Conservation (phyloP, 2,888 invertebrate genomes). For the Ennomos fuscantarius region DNA sequence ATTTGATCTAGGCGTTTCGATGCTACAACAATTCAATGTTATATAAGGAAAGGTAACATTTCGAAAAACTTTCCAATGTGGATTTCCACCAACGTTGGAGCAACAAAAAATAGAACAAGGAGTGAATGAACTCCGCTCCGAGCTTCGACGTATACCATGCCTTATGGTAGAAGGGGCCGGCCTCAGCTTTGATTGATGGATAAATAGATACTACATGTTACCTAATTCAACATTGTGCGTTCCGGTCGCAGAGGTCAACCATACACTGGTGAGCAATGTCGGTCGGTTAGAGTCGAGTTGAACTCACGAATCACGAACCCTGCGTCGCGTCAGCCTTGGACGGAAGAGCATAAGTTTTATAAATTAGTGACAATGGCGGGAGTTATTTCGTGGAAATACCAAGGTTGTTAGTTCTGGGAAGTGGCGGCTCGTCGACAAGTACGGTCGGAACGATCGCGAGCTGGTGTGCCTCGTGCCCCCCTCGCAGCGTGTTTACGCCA, state of each 20-base stretch:
- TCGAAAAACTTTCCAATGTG: conserved; percentile 12
- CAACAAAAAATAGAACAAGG: conserved; percentile 64
- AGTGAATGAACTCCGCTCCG: conserved; percentile 72
- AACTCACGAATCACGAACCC: conserved; percentile 10
- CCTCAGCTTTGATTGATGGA: conserved; percentile 61
- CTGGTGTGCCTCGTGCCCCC: conserved; percentile 46
- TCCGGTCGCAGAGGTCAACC: conserved; percentile 59
- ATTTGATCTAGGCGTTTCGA: background rate
- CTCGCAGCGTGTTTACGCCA: conserved; percentile 41
- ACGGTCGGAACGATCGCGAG: conserved; percentile 43
- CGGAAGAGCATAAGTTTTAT: conserved; percentile 77
- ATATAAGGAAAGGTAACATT: conserved; percentile 3
- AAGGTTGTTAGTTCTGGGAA: conserved; percentile 81
- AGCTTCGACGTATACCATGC: conserved; percentile 63
- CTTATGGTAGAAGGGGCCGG: conserved; percentile 52
- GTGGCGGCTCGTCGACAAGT: conserved; percentile 62
- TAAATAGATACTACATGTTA: conserved; percentile 56
- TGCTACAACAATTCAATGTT: background rate
- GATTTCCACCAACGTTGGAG: conserved; percentile 36
- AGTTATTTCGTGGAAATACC: conserved; percentile 79
- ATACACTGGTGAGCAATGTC: conserved; percentile 39
- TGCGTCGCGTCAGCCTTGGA: conserved; percentile 58
- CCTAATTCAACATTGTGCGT: conserved; percentile 50
- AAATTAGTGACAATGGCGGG: conserved; percentile 82
- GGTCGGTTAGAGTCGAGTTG: conserved; percentile 33